A percentile compares a stretch with the other conserved stretches of the same genome.
Evolutionary conservation across 2,888 invertebrate genomes (phyloP).

Genomic region (Drosophila ochracea): DNA sequence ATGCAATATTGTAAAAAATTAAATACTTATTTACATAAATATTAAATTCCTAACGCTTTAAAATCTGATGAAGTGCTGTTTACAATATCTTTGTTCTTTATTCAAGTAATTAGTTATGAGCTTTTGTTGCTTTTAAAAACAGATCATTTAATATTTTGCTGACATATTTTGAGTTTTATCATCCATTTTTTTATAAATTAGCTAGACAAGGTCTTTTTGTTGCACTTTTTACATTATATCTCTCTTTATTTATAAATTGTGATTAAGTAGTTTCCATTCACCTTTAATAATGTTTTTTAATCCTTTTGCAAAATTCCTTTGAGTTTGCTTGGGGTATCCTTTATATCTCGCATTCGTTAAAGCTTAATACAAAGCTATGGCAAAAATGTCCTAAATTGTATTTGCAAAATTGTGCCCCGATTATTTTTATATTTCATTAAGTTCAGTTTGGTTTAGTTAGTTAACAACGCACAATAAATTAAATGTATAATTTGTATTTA

Average conservation of each 20-base stretch:
- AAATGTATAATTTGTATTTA: neutral
- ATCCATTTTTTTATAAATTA: neutral
- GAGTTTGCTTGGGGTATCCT: conserved; percentile 1
- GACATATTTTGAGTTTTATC: neutral
- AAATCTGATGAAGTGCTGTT: too few relatives aligned
- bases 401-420: conserved; percentile 84
- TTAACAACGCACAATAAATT: conserved; percentile 7
- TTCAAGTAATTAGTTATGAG: neutral
- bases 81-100: neutral
- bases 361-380: conserved; percentile 23
- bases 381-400: conserved; percentile 85
- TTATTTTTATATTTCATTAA: conserved; percentile 86
- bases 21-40: neutral
- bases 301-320: conserved; percentile 24
- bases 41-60: neutral
- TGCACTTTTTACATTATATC: neutral
- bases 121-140: neutral
- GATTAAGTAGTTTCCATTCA: conserved; percentile 6
- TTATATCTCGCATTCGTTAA: conserved; percentile 17
- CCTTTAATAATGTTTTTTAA: conserved; percentile 22
- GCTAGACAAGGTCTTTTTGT: neutral
- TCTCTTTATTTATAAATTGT: neutral
- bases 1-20: neutral
- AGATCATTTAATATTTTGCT: neutral
- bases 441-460: conserved; percentile 48